Conservation (phyloP, 2,888 invertebrate species). For the Lymantria monacha region DNA sequence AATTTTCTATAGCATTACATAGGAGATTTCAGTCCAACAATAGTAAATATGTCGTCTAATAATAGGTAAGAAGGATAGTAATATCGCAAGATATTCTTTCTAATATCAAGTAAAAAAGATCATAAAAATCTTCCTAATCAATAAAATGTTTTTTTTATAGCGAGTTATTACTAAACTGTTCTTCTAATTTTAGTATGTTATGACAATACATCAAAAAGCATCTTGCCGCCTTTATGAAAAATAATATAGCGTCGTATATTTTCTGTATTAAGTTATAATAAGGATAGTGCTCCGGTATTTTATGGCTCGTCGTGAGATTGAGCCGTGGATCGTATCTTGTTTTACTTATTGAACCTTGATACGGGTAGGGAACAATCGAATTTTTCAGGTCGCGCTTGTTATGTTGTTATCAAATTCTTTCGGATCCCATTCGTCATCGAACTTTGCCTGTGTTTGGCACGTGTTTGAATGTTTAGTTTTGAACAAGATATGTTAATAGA, state of each 20-base stretch:
- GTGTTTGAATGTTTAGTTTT: too few species aligned
- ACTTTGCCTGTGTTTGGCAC: too few species aligned
- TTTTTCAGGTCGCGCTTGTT: conserved; percentile 3
- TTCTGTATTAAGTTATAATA: conserved; percentile 17
- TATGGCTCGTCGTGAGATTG: conserved; percentile 12
- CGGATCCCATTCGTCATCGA: neutral
- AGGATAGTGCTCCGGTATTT: conserved; percentile 7
- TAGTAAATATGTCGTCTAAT: too few species aligned
- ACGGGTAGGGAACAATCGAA: neutral
- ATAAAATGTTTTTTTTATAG: neutral
- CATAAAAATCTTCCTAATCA: too few species aligned
- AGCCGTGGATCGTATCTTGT: conserved; percentile 1
- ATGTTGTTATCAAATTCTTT: neutral
- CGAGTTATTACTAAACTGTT: neutral
- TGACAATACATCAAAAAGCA: conserved; percentile 5
- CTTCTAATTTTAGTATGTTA: conserved; percentile 5
- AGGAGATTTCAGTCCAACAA: too few species aligned
- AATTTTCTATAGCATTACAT: too few species aligned
- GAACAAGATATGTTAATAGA: too few species aligned
- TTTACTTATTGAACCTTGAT: conserved; percentile 5
- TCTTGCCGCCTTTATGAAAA: conserved; percentile 17
- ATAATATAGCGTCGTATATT: conserved; percentile 21
- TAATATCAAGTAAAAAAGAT: too few species aligned
- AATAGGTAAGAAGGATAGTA: too few species aligned
- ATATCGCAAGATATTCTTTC: too few species aligned